Base-by-base conservation (phyloP, 1,140 invertebrate species). In the Chrysomallon squamiferum region DNA sequence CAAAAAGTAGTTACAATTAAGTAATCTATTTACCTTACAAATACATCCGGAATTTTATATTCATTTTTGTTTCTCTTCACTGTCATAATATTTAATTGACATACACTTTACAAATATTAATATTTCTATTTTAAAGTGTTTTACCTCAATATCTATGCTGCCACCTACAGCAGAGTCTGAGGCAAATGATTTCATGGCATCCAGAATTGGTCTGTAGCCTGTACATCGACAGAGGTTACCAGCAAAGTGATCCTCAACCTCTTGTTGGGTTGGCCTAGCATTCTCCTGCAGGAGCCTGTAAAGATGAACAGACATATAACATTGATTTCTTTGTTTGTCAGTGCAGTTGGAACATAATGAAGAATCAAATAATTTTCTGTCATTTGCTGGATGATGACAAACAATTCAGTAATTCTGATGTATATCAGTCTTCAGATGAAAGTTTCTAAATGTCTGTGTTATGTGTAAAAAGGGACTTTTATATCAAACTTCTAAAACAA, bases 181-280 rank as follows among this genome's bases (percentile, higher is more conserved):
- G 41, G 79, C 69, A 74, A 81, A 79, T 22, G 78, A 77, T 47
- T 79, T 80, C 77, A 79, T 79, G 4, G 79, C 76, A 72, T 78
- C 76, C 32, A 81, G 56, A 49, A 81, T 81, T 29, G 77, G 59
- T 62, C 79, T 69, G 67, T 79, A 81, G 15, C 75, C 74, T 56
- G 77, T 79, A 63, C 75, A 79, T 18, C 77, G 59, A 58, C 77
- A 77, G 7, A 78, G 70, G 45, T 78, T 71, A 7, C 76, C 76
- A 63, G 72, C 76, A 65, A 77, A 75, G 0, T 66, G 57, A 35
- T 71, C 66, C 58, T 77, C 76, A 0, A 76, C 68, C 30, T 71
- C 58, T 56, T 75, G 33, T 54, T 72, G 61, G 0, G 63, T 68
- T 9, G 69, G 57, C 13, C n/a, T 60, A 25, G 61, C 60, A 52